phyloP scores from a whole-genome alignment of 2,113 vertebrate species.

The Clarias batrachus region DNA sequence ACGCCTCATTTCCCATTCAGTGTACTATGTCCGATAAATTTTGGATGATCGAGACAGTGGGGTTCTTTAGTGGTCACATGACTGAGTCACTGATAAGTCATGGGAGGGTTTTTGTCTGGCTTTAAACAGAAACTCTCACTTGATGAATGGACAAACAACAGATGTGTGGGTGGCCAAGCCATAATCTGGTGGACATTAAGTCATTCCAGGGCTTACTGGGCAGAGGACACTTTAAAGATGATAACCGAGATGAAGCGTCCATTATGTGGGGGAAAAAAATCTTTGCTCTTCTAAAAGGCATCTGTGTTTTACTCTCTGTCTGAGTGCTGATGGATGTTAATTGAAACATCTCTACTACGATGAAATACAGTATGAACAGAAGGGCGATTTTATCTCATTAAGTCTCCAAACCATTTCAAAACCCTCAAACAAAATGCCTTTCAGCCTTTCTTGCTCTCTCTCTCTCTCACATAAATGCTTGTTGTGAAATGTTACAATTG shows the following conservation, averaged over 20 bases:
- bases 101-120: conserved; percentile 3
- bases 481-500: background rate
- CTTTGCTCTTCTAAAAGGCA: conserved; percentile 20
- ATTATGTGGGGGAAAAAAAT: conserved; percentile 28
- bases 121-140: conserved; percentile 21
- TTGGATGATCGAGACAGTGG: conserved; percentile 34
- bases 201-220: conserved; percentile 53
- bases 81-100: conserved; percentile 18
- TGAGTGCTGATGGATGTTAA: conserved; percentile 15
- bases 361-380: conserved; percentile 29
- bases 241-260: conserved; percentile 22
- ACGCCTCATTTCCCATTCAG: conserved; percentile 21
- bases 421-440: conserved; percentile 27
- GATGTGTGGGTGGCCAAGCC: conserved; percentile 60
- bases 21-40: conserved; percentile 30
- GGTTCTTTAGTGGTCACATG: background rate
- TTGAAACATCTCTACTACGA: conserved; percentile 3
- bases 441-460: background rate
- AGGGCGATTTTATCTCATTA: conserved; percentile 9
- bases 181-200: conserved; percentile 65
- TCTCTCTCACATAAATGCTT: background rate
- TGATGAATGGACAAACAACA: conserved; percentile 51
- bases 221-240: conserved; percentile 32
- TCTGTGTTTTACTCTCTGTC: conserved; percentile 2
- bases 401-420: conserved; percentile 21